phyloP scores from a whole-genome alignment of 2,113 vertebrate species.

The Trachemys scripta region DNA sequence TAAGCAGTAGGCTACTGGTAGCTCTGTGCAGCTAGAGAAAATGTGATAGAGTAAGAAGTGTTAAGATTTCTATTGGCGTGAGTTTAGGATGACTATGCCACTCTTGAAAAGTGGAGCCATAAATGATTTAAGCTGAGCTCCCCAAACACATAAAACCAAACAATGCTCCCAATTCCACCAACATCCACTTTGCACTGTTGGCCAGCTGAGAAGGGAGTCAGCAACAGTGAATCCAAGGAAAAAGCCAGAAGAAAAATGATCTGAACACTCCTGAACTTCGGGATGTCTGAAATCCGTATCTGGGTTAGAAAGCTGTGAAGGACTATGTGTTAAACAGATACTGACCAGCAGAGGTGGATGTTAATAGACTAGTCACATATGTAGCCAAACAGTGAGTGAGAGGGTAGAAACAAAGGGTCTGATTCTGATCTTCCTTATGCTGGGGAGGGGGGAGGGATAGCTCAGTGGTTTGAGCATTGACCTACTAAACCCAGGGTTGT shows the following conservation, averaged over 20 bases:
- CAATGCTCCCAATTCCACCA: not conserved
- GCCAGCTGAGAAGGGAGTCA: not conserved
- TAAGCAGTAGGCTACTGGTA: not conserved
- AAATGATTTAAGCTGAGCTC: not conserved
- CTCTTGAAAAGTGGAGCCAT: not conserved
- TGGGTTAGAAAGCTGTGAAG: not conserved
- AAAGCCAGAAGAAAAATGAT: not conserved
- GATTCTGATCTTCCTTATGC: slow-evolving; percentile 6
- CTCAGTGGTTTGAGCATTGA: too few species aligned
- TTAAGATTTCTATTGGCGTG: not conserved
- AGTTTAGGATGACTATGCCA: not conserved
- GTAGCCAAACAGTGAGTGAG: not conserved
- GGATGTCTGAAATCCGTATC: not conserved
- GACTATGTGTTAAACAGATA: not conserved
- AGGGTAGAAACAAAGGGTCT: not conserved
- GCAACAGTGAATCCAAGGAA: not conserved
- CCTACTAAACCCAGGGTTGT: too few species aligned
- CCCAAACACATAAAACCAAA: accelerated
- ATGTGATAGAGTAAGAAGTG: not conserved
- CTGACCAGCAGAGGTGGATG: not conserved
- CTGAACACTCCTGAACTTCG: not conserved
- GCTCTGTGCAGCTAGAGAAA: not conserved
- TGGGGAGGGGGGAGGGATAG: too few species aligned
- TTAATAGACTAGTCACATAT: not conserved
- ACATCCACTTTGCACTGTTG: not conserved